Evolutionary conservation across 1,140 invertebrate species (phyloP), one percentile per base, ranked within the genome.

Genomic region (Phymastichus coffea): DNA sequence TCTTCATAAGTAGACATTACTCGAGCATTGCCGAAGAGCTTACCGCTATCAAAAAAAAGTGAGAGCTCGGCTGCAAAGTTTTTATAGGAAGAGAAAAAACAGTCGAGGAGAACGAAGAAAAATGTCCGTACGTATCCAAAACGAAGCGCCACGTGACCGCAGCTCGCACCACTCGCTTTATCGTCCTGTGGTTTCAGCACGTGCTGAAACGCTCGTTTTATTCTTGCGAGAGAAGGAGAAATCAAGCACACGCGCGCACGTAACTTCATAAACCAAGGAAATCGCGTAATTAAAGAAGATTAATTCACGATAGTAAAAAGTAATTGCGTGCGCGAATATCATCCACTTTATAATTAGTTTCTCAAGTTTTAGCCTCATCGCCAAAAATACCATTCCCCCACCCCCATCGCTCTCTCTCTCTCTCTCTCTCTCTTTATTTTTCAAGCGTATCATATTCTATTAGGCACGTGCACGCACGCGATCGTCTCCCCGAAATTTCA

Each of bases 1-100:
- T n/a, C n/a, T n/a, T n/a, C n/a, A n/a, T n/a, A n/a, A n/a, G n/a
- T n/a, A n/a, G n/a, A n/a, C n/a, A n/a, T n/a, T n/a, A n/a, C n/a
- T n/a, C n/a, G n/a, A n/a, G n/a, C n/a, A n/a, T n/a, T n/a, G n/a
- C n/a, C n/a, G n/a, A n/a, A n/a, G n/a, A n/a, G n/a, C n/a, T n/a
- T n/a, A n/a, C n/a, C n/a, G n/a, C n/a, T n/a, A n/a, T n/a, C n/a
- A n/a, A n/a, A n/a, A n/a, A n/a, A n/a, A n/a, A n/a, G n/a, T n/a
- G n/a, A n/a, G n/a, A n/a, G n/a, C n/a, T n/a, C n/a, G n/a, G n/a
- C 55, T 25, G 35, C 20, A 61, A 57, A 64, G 61, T 60, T 64
- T 64, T 57, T 41, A 44, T 28, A 23, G 37, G 30, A n/a, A n/a
- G 33, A 43, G 52, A 43, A 44, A 28, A 53, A 48, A 30, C 35